These are phyloP conservation scores for Hyphantria cunea DNA, from an alignment of 1,140 invertebrate genomes.

Conservation along the genomic window DNA sequence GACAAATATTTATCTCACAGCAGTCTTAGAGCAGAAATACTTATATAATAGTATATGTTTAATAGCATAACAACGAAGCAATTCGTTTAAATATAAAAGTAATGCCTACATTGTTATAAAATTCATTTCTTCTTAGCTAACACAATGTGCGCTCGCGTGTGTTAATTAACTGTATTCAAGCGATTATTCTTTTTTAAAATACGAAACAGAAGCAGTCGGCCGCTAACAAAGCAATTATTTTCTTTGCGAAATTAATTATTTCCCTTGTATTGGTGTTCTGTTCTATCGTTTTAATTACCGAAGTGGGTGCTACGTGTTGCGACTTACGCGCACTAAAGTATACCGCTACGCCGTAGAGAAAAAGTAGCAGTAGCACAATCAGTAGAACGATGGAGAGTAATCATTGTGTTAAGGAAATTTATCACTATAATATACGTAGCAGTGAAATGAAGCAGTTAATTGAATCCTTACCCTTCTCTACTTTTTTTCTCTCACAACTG, in stretches of 20 bases:
- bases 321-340: conserved; percentile 32
- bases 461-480: no score
- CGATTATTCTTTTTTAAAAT: conserved; percentile 16
- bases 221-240: conserved; percentile 35
- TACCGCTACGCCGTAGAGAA: conserved; percentile 12
- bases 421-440: conserved; percentile 13
- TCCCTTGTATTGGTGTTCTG: conserved; percentile 34
- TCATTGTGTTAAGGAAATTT: conserved; percentile 16
- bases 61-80: conserved; percentile 12
- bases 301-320: conserved; percentile 37
- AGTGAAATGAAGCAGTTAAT: conserved; percentile 11
- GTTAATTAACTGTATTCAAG: conserved; percentile 29
- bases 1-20: no score
- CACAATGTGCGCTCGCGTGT: conserved; percentile 7
- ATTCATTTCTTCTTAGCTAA: conserved; percentile 1
- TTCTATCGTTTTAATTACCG: conserved; percentile 34
- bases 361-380: neutral
- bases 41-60: neutral
- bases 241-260: conserved; percentile 36
- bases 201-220: conserved; percentile 22
- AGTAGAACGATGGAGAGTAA: conserved; percentile 17
- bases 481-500: no score
- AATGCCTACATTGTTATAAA: conserved; percentile 21
- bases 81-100: neutral
- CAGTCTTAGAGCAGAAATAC: no score